Conservation (phyloP, 35 echinoderm and acorn worm species). For the Stichopus chloronotus region DNA sequence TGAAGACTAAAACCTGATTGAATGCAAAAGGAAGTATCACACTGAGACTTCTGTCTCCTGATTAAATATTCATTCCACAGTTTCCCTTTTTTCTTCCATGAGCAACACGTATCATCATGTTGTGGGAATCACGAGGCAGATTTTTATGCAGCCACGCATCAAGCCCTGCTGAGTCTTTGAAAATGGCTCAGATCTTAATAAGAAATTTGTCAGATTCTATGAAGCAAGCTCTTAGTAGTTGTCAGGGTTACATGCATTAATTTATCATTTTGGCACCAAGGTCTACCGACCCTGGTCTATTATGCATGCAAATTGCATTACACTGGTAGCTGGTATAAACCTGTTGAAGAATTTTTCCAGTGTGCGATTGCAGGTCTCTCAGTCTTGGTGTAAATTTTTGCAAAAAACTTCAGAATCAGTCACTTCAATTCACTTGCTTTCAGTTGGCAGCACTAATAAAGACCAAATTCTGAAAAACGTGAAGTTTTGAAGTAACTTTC, state of each 20-base stretch:
- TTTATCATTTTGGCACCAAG: conserved; percentile 9
- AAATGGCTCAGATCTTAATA: no score
- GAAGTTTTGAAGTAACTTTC: background rate
- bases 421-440: background rate
- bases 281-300: background rate
- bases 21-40: conserved; percentile 39
- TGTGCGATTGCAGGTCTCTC: background rate
- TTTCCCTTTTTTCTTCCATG: background rate
- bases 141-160: no score
- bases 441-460: background rate
- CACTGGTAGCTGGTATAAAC: background rate
- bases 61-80: conserved; percentile 44
- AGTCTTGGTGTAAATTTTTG: background rate
- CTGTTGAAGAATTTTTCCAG: no score
- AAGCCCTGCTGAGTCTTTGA: no score
- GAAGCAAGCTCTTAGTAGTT: background rate
- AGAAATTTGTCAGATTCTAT: background rate
- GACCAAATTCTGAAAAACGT: background rate
- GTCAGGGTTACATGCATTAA: conserved; percentile 11
- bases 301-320: conserved; percentile 33
- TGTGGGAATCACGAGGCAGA: background rate
- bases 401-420: background rate
- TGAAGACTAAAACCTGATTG: conserved; percentile 8
- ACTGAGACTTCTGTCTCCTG: background rate
- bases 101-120: background rate